phyloP scores from a whole-genome alignment of 2,888 invertebrate genomes.

The Deroplatys truncata region DNA sequence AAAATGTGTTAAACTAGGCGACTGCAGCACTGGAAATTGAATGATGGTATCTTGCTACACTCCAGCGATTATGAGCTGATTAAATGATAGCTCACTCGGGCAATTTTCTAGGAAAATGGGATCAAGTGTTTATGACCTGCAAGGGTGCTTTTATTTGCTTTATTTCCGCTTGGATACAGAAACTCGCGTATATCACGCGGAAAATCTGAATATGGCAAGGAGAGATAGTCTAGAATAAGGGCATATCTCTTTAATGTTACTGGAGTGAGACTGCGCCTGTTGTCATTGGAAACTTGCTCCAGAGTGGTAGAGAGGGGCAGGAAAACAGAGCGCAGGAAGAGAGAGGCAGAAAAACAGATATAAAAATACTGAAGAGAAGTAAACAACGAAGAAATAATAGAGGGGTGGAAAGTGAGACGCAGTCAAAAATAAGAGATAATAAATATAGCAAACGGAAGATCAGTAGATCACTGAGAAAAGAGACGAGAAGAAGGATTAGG shows the following conservation, averaged over 20 bases:
- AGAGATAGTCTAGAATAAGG: neutral
- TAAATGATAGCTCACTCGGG: no score
- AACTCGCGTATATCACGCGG: neutral
- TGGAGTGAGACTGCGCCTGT: no score
- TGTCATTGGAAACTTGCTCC: no score
- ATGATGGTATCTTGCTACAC: no score
- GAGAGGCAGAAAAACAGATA: slow-evolving; percentile 25
- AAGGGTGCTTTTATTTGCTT: no score
- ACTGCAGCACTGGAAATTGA: no score
- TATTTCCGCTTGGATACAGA: no score
- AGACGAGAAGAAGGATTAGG: neutral
- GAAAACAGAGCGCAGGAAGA: slow-evolving; percentile 30
- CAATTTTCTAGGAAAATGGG: no score
- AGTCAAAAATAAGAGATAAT: neutral
- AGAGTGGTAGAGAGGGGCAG: slow-evolving; percentile 1
- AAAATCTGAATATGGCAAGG: neutral
- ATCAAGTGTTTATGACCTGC: no score
- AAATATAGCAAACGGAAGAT: neutral
- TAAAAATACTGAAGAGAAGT: slow-evolving; percentile 20
- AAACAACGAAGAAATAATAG: slow-evolving; percentile 24
- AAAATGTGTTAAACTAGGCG: no score
- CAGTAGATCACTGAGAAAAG: neutral
- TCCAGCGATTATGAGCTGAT: no score
- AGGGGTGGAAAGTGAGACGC: slow-evolving; percentile 16
- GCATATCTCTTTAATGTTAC: no score